phyloP scores from a whole-genome alignment of 2,797 vertebrate species.

The Setipinna tenuifilis region DNA sequence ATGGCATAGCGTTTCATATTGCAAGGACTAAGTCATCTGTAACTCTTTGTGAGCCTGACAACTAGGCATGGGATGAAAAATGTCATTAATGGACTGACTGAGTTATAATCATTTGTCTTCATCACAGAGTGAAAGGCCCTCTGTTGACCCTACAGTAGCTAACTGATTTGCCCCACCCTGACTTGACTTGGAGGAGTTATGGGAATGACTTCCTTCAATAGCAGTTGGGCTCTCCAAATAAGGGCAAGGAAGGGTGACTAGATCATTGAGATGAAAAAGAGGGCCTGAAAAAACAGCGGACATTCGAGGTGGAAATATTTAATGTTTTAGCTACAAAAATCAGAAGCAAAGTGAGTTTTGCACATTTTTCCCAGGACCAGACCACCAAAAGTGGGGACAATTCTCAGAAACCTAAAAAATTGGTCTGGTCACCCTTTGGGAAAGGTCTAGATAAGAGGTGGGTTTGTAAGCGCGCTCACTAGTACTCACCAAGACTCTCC shows the following conservation, averaged over 20 bases:
- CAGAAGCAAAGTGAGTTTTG: no score
- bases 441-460: no score
- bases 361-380: no score
- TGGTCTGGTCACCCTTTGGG: no score
- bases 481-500: conserved; percentile 94
- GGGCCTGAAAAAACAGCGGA: no score
- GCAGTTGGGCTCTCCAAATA: not conserved
- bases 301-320: no score
- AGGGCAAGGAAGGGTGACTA: no score
- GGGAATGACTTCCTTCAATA: not conserved
- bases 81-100: not conserved
- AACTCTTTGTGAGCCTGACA: not conserved
- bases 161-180: conserved; percentile 40
- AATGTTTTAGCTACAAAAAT: no score
- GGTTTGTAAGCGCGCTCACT: no score
- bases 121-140: conserved; percentile 44
- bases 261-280: no score
- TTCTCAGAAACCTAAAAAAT: no score
- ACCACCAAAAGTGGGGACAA: no score
- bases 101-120: conserved; percentile 31
- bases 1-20: not conserved
- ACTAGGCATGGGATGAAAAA: not conserved
- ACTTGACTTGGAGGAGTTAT: not conserved
- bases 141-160: conserved; percentile 41
- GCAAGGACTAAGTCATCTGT: not conserved